A percentile compares a stretch with the other conserved stretches of the same genome.
Conservation (phyloP, 2,888 invertebrate genomes). For the Disparrhopalites patrizii region DNA sequence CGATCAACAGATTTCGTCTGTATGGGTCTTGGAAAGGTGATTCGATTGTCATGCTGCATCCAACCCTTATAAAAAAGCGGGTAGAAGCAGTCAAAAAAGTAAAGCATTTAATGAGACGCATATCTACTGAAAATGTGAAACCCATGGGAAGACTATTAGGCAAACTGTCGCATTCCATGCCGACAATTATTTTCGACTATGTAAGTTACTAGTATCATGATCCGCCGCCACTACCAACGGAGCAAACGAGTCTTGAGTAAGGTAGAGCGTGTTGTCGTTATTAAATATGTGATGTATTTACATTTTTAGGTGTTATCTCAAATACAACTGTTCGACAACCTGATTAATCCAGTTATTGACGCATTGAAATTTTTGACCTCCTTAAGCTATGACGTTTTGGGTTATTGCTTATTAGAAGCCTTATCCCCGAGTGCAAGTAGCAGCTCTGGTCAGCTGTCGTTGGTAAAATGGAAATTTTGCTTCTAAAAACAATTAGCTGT, state of each 20-base stretch:
- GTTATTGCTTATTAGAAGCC: constrained; percentile 92
- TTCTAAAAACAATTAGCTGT: too few relatives aligned
- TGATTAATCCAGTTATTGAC: constrained; percentile 94
- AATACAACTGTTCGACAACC: constrained; percentile 90
- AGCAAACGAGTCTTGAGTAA: too few relatives aligned
- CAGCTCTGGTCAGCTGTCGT: constrained; percentile 31
- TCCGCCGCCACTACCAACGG: too few relatives aligned
- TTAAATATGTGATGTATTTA: not conserved
- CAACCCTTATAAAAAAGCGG: constrained; percentile 74
- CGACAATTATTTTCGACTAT: constrained; percentile 94
- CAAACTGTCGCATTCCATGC: constrained; percentile 93
- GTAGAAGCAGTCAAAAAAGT: constrained; percentile 86
- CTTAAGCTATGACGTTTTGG: constrained; percentile 91
- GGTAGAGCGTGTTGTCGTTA: not conserved
- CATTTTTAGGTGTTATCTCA: constrained; percentile 62
- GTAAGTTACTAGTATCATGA: constrained; percentile 57
- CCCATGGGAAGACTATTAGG: constrained; percentile 93
- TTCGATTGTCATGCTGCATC: constrained; percentile 69
- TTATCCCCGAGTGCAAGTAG: constrained; percentile 58
- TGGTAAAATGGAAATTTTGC: constrained; percentile 27
- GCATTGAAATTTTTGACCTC: constrained; percentile 93
- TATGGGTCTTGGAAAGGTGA: constrained; percentile 98
- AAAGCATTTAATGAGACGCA: constrained; percentile 93
- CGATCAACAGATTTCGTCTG: constrained; percentile 65
- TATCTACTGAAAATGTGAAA: constrained; percentile 97